Base-by-base conservation (phyloP, 2,113 vertebrate species). In the Fulica atra region DNA sequence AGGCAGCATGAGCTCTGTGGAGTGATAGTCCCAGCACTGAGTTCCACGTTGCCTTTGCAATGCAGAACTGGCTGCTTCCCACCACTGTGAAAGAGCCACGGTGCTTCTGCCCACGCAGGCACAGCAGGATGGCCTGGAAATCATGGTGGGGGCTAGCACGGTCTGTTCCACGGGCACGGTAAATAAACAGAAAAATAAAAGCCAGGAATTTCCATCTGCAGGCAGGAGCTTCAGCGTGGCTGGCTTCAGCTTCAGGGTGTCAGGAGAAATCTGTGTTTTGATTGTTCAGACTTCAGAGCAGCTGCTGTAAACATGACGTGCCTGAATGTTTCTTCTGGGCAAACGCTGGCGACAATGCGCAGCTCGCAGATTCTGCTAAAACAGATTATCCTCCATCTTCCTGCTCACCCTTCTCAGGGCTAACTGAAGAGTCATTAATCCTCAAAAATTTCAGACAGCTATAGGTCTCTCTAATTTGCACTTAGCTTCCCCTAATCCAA, bases 161-260 rank as follows among this genome's bases (percentile, higher is more conserved):
- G 83, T 80, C 74, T 7, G 3, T 95, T 95, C 94, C 85, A 59
- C 85, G 64, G 86, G 57, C 91, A 82, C 0, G 1, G 53, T 76
- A 86, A 93, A 80, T 61, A 90, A 92, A 88, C 66, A 91, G 63
- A 80, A 91, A 83, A 83, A 88, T 64, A 88, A 93, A 77, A 82
- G 74, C 69, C 68, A 81, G 63, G 85, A 60, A 44, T 57, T 87
- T 44, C 89, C 61, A 8, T 71, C 91, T 46, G 85, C 1, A 1
- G 9, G 23, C 42, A 9, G 66, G 61, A 95, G 57, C 38, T 74
- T 68, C 64, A 26, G 64, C 1, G 2, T 57, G 59, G 40, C 81
- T 81, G 46, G 54, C 40, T 84, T 61, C 24, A 7, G 59, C 66
- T 92, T 59, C 81, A 48, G 53, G 70, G 59, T 24, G 35, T 28